Evolutionary conservation across 1,140 invertebrate genomes (phyloP).

Genomic region (Drosophila trapezifrons): DNA sequence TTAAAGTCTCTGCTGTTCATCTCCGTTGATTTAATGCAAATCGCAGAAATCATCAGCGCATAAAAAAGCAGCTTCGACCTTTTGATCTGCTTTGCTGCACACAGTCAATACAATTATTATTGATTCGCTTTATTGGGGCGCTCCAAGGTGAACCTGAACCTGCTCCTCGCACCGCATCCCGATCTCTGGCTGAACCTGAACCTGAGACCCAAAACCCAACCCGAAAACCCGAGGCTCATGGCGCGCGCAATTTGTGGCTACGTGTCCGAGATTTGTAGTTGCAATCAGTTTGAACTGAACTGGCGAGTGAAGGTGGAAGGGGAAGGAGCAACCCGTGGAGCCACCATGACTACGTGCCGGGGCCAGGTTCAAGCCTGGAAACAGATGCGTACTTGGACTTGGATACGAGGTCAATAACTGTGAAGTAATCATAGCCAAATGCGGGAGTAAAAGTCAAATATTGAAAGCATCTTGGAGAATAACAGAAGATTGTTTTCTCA

Average conservation of each 20-base stretch:
- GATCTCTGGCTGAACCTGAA: constrained; percentile 38
- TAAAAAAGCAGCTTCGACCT: constrained; percentile 60
- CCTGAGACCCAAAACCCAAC: constrained; percentile 1
- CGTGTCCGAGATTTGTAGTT: constrained; percentile 66
- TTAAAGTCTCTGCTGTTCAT: constrained; percentile 5
- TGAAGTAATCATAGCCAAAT: constrained; percentile 30
- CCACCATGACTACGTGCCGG: constrained; percentile 55
- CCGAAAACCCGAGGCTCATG: constrained; percentile 25
- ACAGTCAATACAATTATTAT: constrained; percentile 82
- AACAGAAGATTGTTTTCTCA: neutral
- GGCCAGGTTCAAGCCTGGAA: constrained; percentile 27
- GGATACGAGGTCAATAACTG: constrained; percentile 40
- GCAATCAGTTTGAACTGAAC: constrained; percentile 76
- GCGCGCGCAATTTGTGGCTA: constrained; percentile 66
- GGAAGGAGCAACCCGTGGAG: constrained; percentile 33
- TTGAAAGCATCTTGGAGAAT: neutral
- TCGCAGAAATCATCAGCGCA: constrained; percentile 4
- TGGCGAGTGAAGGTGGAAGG: neutral
- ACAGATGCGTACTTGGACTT: constrained; percentile 6
- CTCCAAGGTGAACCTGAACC: constrained; percentile 58
- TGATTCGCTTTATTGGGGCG: constrained; percentile 58
- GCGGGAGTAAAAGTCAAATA: constrained; percentile 36
- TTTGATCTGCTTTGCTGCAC: constrained; percentile 71
- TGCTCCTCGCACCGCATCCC: constrained; percentile 20
- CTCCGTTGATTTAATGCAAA: constrained; percentile 18